A percentile compares a stretch with the other conserved stretches of the same genome.
Evolutionary conservation across 2,888 invertebrate species (phyloP).

Genomic region (Tenthredo distinguenda): DNA sequence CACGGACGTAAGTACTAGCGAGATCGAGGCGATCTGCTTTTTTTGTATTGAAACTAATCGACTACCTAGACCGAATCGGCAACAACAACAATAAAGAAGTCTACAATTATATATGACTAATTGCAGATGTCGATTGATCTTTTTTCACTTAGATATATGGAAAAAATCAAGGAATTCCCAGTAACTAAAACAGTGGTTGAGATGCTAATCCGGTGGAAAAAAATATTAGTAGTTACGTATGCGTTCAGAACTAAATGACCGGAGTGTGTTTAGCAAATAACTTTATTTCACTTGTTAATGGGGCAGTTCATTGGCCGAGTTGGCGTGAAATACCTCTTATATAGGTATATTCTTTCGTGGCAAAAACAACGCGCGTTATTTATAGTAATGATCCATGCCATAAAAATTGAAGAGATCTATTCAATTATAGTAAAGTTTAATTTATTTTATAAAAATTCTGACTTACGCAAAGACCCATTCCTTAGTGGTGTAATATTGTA

Average conservation of each 20-base stretch:
- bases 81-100: background rate
- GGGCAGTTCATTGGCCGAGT: too few relatives aligned
- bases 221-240: background rate
- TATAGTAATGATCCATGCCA: background rate
- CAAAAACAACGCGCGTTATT: background rate
- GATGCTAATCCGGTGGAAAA: background rate
- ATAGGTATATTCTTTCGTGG: background rate
- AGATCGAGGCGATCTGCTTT: conserved; percentile 14
- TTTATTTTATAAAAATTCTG: background rate
- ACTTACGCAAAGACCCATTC: conserved; percentile 86
- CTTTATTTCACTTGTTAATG: background rate
- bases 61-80: background rate
- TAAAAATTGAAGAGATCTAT: background rate
- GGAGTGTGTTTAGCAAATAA: background rate
- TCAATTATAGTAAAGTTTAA: background rate
- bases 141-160: background rate
- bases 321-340: too few relatives aligned
- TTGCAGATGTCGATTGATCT: background rate
- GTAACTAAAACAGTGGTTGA: background rate
- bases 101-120: background rate
- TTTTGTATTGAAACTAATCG: background rate
- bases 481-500: conserved; percentile 90
- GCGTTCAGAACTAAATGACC: background rate
- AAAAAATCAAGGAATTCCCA: background rate
- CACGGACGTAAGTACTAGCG: background rate